phyloP scores from a whole-genome alignment of 1,140 invertebrate species.

The Drosophila orosa region DNA sequence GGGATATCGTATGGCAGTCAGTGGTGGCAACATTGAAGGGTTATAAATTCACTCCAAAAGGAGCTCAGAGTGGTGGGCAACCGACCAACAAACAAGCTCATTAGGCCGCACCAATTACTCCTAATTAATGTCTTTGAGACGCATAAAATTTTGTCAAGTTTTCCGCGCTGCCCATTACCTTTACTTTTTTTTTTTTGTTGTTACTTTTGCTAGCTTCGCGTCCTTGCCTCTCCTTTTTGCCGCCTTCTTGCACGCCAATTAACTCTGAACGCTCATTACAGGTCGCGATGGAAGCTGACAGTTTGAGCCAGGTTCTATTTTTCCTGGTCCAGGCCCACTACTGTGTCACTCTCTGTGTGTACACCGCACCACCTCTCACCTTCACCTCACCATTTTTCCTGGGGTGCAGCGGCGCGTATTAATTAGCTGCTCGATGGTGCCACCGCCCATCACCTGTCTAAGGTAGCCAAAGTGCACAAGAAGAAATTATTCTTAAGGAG shows the following conservation, averaged over 20 bases:
- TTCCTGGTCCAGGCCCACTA: constrained; percentile 10
- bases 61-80: constrained; percentile 6
- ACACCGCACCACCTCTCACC: constrained; percentile 36
- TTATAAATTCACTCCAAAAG: constrained; percentile 53
- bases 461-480: constrained; percentile 1
- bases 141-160: constrained; percentile 77
- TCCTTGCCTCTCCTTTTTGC: background rate
- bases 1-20: constrained; percentile 8
- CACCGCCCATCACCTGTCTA: constrained; percentile 40
- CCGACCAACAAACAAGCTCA: constrained; percentile 60
- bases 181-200: constrained; percentile 22
- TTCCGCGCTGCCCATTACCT: constrained; percentile 26
- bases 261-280: constrained; percentile 80
- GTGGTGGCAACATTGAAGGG: constrained; percentile 41
- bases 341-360: constrained; percentile 34
- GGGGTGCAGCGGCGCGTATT: constrained; percentile 76
- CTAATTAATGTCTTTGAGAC: constrained; percentile 72
- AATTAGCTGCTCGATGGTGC: constrained; percentile 76
- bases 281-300: constrained; percentile 49
- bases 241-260: constrained; percentile 74
- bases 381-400: constrained; percentile 20
- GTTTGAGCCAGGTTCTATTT: constrained; percentile 41
- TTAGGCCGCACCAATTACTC: constrained; percentile 71
- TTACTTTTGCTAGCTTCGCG: background rate
- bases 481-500: background rate